These are phyloP conservation scores for Sceloporus undulatus DNA, from an alignment of 2,113 vertebrate species.

Conservation along the genomic window DNA sequence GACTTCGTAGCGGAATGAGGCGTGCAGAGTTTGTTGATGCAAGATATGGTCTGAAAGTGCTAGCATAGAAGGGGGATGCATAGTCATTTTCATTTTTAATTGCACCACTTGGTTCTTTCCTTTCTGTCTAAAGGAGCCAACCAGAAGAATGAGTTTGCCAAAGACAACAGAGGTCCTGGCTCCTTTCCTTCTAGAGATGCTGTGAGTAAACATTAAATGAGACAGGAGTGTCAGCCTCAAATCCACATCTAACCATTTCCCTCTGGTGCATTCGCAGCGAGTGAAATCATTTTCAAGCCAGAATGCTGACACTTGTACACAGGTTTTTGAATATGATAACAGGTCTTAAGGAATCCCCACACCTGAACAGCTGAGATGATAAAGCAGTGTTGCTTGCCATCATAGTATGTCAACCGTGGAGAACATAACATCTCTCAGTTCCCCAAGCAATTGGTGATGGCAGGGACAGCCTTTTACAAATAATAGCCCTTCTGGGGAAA, in stretches of 20 bases:
- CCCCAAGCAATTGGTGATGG: neutral
- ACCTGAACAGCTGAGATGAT: neutral
- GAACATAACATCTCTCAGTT: neutral
- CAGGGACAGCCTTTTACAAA: neutral
- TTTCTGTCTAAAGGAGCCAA: neutral
- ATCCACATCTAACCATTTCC: neutral
- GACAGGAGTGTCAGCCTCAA: neutral
- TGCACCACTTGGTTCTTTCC: neutral
- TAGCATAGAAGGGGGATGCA: conserved; percentile 25
- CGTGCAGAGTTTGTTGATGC: conserved; percentile 35
- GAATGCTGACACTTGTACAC: neutral
- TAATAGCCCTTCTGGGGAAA: neutral
- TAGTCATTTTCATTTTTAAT: conserved; percentile 36
- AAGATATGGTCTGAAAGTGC: neutral
- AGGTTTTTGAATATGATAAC: neutral
- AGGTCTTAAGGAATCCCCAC: neutral
- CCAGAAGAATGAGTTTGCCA: conserved; percentile 4
- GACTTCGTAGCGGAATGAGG: conserved; percentile 38
- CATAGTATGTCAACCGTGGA: neutral
- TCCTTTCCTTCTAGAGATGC: neutral
- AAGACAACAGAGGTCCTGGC: conserved; percentile 26
- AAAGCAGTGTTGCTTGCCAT: neutral
- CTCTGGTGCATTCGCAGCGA: neutral
- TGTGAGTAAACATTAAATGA: conserved; percentile 13
- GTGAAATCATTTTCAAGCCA: neutral